Conservation (phyloP, 2,797 vertebrate genomes). For the Chromobotia macracanthus region DNA sequence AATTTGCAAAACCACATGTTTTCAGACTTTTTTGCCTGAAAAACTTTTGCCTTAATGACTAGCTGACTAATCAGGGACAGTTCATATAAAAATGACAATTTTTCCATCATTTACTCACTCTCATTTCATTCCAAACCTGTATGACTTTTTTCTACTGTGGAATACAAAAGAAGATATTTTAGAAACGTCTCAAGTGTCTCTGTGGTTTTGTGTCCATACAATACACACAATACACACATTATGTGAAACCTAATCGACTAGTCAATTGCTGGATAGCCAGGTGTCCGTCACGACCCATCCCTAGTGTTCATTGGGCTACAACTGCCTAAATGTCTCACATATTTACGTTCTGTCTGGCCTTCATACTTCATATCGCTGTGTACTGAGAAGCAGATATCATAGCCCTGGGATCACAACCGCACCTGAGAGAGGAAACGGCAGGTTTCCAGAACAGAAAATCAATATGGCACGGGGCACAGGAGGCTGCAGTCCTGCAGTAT, state of each 20-base stretch:
- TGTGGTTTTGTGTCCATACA: no score
- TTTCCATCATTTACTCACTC: no score
- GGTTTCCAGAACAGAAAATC: conserved; percentile 72
- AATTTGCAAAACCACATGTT: not conserved
- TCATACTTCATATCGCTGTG: conserved; percentile 57
- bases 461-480: conserved; percentile 63
- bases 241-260: not conserved
- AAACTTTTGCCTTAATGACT: no score
- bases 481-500: conserved; percentile 69
- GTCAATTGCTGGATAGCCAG: not conserved
- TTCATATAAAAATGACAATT: no score
- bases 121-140: no score
- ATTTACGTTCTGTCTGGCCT: conserved; percentile 57
- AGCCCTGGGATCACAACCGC: conserved; percentile 60
- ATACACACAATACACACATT: no score
- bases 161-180: no score
- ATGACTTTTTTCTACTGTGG: no score
- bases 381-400: conserved; percentile 65
- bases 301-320: not conserved
- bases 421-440: conserved; percentile 62
- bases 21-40: no score
- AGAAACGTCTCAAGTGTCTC: no score
- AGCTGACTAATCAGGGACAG: no score
- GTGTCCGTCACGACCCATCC: not conserved
- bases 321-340: conserved; percentile 38